phyloP scores from a whole-genome alignment of 2,797 vertebrate genomes.

The Galaxias olidus region DNA sequence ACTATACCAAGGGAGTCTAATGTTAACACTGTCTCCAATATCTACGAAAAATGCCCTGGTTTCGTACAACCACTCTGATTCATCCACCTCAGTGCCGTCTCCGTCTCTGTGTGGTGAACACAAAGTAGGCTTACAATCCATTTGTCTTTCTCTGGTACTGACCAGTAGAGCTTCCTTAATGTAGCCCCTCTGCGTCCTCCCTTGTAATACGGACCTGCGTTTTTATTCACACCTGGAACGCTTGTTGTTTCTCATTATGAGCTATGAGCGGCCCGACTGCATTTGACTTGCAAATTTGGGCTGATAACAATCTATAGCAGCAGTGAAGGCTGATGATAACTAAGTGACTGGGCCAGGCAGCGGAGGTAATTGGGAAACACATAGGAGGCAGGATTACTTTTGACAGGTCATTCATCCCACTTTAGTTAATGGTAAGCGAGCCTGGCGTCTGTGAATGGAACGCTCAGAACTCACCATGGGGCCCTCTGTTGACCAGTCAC shows the following conservation, averaged over 20 bases:
- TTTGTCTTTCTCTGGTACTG: not conserved
- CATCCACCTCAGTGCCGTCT: constrained; percentile 11
- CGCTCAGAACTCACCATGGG: constrained; percentile 81
- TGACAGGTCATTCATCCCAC: constrained; percentile 97
- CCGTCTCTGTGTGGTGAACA: not conserved
- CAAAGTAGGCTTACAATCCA: constrained; percentile 3
- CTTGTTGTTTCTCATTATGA: constrained; percentile 36
- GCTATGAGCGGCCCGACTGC: constrained; percentile 4
- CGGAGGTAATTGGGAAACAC: constrained; percentile 87
- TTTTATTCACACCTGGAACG: constrained; percentile 38
- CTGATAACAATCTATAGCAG: constrained; percentile 48
- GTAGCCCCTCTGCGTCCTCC: not conserved
- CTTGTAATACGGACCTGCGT: constrained; percentile 10
- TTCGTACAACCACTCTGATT: not conserved
- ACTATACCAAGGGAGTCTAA: no score
- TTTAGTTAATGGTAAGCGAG: constrained; percentile 86
- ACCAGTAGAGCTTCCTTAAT: not conserved
- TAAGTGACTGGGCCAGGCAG: constrained; percentile 54
- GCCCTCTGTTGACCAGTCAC: constrained; percentile 69
- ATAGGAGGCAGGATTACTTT: constrained; percentile 85
- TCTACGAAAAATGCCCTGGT: no score
- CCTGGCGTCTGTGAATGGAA: constrained; percentile 78
- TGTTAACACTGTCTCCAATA: no score
- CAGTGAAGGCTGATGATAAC: constrained; percentile 46
- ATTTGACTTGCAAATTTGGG: constrained; percentile 63